Conservation (phyloP, 2,113 vertebrate species). For the Sus scrofa region T2T-Sscrofa CM000817.6:62003001-62003500, state of each 20-base stretch:
- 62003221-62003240: background rate
- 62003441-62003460: background rate
- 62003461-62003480: background rate
- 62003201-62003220: background rate
- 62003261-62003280: fast-evolving
- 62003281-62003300: background rate
- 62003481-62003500: background rate
- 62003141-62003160: background rate
- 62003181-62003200: background rate
- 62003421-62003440: background rate
- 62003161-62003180: background rate
- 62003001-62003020: background rate
- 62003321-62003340: background rate
- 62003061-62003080: background rate
- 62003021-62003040: background rate
- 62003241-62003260: background rate
- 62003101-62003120: background rate
- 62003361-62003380: background rate
- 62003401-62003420: background rate
- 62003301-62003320: background rate
- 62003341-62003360: background rate
- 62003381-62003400: background rate
- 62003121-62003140: background rate
- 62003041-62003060: background rate
- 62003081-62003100: background rate